Conservation (phyloP, 2,113 vertebrate species). For the Myrmecophaga tridactyla region DNA sequence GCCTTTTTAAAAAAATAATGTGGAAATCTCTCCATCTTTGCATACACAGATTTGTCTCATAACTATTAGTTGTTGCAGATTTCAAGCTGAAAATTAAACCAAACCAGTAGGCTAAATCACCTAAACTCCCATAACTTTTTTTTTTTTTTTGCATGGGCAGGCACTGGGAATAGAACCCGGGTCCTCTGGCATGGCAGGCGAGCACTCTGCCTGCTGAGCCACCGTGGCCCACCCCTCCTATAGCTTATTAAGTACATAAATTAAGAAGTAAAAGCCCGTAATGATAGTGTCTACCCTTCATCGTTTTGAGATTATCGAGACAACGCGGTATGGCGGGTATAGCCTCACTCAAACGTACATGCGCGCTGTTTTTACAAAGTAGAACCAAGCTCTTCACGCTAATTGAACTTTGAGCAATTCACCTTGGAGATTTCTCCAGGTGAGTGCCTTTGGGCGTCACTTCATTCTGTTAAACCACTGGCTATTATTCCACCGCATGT, state of each 20-base stretch:
- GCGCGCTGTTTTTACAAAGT: accelerated
- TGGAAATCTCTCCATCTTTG: no score
- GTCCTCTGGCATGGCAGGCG: no score
- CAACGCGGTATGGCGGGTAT: background rate
- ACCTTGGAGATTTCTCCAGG: background rate
- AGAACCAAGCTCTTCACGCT: accelerated
- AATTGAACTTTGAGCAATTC: background rate
- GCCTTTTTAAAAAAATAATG: background rate
- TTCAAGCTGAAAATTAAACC: background rate
- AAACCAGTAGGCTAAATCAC: background rate
- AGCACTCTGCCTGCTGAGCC: no score
- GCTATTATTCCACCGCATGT: accelerated
- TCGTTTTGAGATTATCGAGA: accelerated
- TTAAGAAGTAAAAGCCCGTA: background rate
- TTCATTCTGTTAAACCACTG: background rate
- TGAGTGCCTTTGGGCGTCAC: accelerated
- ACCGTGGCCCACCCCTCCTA: no score
- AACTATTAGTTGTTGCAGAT: background rate
- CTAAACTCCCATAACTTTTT: background rate
- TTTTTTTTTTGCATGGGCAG: no score
- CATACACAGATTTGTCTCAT: background rate
- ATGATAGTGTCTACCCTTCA: accelerated
- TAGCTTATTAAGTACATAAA: background rate
- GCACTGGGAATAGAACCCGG: no score
- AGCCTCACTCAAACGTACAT: accelerated